phyloP scores from a whole-genome alignment of 2,888 invertebrate genomes.

The Xiphydria camelus region DNA sequence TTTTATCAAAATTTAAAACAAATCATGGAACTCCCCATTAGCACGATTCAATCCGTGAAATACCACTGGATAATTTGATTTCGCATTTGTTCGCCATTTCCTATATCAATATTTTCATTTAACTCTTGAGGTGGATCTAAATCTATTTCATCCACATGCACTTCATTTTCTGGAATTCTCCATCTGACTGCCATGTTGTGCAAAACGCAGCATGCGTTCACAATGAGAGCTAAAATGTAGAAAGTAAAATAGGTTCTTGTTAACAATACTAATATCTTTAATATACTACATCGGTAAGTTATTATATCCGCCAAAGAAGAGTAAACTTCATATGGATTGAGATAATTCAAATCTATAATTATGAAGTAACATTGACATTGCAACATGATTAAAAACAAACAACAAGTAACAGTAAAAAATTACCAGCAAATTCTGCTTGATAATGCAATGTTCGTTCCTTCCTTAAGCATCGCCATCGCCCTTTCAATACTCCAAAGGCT shows the following conservation, averaged over 20 bases:
- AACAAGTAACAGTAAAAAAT: constrained; percentile 3
- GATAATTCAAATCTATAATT: too few relatives aligned
- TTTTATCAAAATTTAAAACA: background rate
- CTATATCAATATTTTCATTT: constrained; percentile 1
- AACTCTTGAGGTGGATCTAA: constrained; percentile 1
- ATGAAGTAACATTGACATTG: too few relatives aligned
- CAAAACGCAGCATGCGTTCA: background rate
- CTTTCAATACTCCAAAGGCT: constrained; percentile 4
- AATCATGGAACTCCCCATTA: background rate
- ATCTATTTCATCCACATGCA: constrained; percentile 9
- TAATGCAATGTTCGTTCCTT: background rate
- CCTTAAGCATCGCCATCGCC: constrained; percentile 1
- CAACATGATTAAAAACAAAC: too few relatives aligned
- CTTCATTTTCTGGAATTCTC: constrained; percentile 2
- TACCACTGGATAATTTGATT: constrained; percentile 3
- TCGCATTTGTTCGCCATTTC: constrained; percentile 6
- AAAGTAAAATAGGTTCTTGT: too few relatives aligned
- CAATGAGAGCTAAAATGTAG: background rate
- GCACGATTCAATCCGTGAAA: constrained; percentile 1
- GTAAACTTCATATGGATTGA: background rate
- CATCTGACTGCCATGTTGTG: background rate
- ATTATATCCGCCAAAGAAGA: background rate
- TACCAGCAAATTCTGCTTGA: constrained; percentile 2
- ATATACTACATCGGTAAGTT: background rate
- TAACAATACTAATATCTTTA: background rate